phyloP scores from a whole-genome alignment of 2,113 vertebrate genomes.

The Scophthalmus maximus region DNA sequence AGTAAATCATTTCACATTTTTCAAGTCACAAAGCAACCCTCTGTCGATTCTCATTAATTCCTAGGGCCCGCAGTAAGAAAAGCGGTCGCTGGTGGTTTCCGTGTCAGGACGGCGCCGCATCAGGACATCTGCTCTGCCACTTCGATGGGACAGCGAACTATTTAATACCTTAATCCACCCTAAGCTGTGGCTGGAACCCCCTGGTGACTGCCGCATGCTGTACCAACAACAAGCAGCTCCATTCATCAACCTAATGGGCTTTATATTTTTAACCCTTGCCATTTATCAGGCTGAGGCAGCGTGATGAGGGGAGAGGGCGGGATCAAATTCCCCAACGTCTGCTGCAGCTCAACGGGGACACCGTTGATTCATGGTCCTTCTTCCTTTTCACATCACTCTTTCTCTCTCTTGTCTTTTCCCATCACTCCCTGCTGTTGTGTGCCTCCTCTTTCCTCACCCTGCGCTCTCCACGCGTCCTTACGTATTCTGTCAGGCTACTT shows the following conservation, averaged over 20 bases:
- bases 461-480: conserved; percentile 22
- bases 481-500: conserved; percentile 51
- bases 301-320: conserved; percentile 62
- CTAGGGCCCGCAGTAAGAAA: conserved; percentile 18
- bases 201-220: conserved; percentile 71
- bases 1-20: conserved; percentile 23
- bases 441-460: conserved; percentile 46
- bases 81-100: conserved; percentile 33
- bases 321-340: conserved; percentile 72
- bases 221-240: conserved; percentile 76
- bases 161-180: conserved; percentile 82
- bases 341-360: conserved; percentile 69
- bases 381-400: conserved; percentile 70
- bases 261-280: conserved; percentile 86
- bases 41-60: conserved; percentile 30
- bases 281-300: conserved; percentile 80
- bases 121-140: conserved; percentile 62
- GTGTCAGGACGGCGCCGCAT: conserved; percentile 42
- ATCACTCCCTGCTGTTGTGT: conserved; percentile 65
- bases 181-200: conserved; percentile 72
- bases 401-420: conserved; percentile 59
- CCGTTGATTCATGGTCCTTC: conserved; percentile 77
- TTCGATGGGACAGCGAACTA: conserved; percentile 72
- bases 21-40: conserved; percentile 14
- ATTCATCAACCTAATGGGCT: conserved; percentile 85